phyloP scores from a whole-genome alignment of 2,888 invertebrate species.

The Epinotia bilunana region DNA sequence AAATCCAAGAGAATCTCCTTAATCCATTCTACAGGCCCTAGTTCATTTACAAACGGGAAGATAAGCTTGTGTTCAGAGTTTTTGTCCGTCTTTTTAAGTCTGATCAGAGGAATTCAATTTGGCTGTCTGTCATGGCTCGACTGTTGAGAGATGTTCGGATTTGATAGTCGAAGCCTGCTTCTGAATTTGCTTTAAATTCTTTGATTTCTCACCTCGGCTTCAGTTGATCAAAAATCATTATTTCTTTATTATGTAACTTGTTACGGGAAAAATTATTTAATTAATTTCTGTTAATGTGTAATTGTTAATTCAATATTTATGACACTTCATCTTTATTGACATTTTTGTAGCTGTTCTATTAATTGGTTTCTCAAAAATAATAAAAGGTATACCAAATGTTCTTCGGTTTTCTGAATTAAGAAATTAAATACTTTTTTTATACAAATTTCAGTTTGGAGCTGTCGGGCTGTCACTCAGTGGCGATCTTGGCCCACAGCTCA shows the following conservation, averaged over 20 bases:
- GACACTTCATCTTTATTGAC: no score
- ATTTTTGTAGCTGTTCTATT: no score
- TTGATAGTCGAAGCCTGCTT: slow-evolving; percentile 1
- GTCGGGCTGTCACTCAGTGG: no score
- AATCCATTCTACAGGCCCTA: slow-evolving; percentile 64
- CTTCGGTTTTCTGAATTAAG: no score
- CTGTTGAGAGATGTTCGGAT: background rate
- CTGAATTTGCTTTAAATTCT: background rate
- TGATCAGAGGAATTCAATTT: slow-evolving; percentile 41
- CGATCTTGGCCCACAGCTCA: no score
- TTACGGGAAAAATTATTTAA: no score
- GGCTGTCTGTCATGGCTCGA: slow-evolving; percentile 24
- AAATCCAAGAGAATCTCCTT: slow-evolving; percentile 56
- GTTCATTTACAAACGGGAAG: slow-evolving; percentile 68
- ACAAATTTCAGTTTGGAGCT: no score
- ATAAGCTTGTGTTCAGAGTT: slow-evolving; percentile 61
- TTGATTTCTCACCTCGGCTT: slow-evolving; percentile 9
- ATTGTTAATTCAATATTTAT: no score
- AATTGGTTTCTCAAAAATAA: no score
- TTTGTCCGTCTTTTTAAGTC: slow-evolving; percentile 59
- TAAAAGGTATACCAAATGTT: no score
- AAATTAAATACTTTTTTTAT: no score
- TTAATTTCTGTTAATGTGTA: no score
- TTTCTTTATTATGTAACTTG: background rate
- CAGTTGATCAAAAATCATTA: background rate